Percentiles rank a stretch among this genome's conserved stretches.
These are phyloP conservation scores for Colius striatus DNA, from an alignment of 2,113 vertebrate species.

Conservation along the genomic window DNA sequence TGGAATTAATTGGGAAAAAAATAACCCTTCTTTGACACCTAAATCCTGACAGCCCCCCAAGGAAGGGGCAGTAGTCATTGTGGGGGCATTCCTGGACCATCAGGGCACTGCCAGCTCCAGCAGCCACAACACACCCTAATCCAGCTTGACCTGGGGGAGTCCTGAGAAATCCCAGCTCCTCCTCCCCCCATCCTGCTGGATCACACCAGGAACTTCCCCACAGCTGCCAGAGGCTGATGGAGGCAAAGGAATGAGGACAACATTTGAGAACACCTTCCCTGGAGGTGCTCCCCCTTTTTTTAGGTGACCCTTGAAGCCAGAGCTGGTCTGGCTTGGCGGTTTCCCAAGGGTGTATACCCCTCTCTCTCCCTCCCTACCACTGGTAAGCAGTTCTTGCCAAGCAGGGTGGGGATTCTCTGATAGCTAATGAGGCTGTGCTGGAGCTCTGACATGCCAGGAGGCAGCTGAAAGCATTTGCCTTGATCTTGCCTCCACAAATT, in stretches of 20 bases:
- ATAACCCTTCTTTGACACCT: not conserved
- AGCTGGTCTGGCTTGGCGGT: not conserved
- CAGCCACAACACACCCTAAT: accelerated
- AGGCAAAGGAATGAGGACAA: not conserved
- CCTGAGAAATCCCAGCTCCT: not conserved
- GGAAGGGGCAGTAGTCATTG: not conserved
- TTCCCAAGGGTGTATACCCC: not conserved
- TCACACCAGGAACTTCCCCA: too few relatives aligned
- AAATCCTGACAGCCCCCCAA: not conserved
- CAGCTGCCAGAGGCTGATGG: not conserved
- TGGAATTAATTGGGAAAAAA: not conserved
- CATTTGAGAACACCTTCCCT: not conserved
- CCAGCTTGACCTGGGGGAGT: not conserved
- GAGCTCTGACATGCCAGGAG: not conserved
- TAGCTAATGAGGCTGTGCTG: not conserved
- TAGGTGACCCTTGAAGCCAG: not conserved
- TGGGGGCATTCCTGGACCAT: not conserved
- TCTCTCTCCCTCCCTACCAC: too few relatives aligned
- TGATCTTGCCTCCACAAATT: not conserved
- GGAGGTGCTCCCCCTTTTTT: not conserved
- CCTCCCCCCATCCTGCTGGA: too few relatives aligned
- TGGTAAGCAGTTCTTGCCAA: accelerated
- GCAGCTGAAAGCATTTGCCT: too few relatives aligned
- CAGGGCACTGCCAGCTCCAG: not conserved
- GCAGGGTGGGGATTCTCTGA: not conserved